Evolutionary conservation across 2,113 vertebrate genomes (phyloP), one percentile per base, ranked within the genome.

Genomic region (Hassar affinis): DNA sequence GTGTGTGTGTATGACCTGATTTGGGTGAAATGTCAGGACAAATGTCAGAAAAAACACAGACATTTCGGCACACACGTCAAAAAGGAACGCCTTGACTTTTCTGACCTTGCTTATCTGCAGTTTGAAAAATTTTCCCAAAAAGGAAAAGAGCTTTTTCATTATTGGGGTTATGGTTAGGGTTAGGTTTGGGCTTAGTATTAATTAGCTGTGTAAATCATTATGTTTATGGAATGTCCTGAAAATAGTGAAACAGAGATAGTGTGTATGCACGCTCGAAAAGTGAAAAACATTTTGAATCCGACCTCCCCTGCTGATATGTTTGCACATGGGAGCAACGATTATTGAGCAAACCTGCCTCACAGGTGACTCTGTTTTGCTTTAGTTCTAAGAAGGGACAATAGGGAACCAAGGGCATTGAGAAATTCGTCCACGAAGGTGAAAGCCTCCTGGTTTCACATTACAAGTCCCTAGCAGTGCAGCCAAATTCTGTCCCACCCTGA

Each of bases 371-470:
- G 25, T 78, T 66, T 81, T 3, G 72, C 79, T 71, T 88, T 85
- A 81, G 86, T 6, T 81, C 86, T 74, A 87, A 33, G 15, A 33
- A 10, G 38, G 86, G 57, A 91, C 92, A 93, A 90, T 49, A 87
- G 87, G 56, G 56, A 85, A 90, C 84, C 91, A 52, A 89, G 87
- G 88, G 89, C 88, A 88, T 90, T 90, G 71, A 87, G 89, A 85
- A 59, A 78, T 80, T 57, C 22, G 4, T 66, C 64, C 49, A 57
- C 25, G 82, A 80, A 86, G 71, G 81, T 81, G 64, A 78, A 89
- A 74, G 80, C 69, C 33, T 7, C 3, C 49, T 54, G 81, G 91
- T 80, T 83, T 90, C 86, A 59, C 12, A 59, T 91, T 85, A 87
- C 91, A 85, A 69, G 81, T 80, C 61, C 83, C 76, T 68, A 30